Base-by-base conservation (phyloP, 37 sponge, comb jelly and placozoan genomes). In the Geodia barretti region DNA sequence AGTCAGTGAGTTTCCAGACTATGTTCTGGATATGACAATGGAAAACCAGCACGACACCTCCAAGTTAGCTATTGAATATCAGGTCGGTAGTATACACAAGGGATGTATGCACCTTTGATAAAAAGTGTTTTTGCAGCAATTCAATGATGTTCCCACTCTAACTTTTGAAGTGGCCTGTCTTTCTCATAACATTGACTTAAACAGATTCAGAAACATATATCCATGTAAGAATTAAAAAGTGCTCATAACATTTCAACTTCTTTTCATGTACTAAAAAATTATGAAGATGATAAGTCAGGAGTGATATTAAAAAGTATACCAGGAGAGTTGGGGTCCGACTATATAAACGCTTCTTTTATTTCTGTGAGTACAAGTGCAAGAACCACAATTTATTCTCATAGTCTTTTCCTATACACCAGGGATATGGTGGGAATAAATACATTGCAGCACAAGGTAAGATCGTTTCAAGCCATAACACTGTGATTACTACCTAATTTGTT, bases 141-240 rank as follows among this genome's bases (percentile, higher is more conserved):
- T 17, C 54, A 7, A 47, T 17, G 14, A 47, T 17, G 7, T 14
- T 17, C 54, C 7, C 54, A 7, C 7, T 17, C 11, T 14, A 17
- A 14, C 71, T 0, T 36, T 14, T 11, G 35, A 70, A 20, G 39
- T 37, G 39, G 71, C 71, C 36, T 25, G 35, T 20, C 39, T 70
- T 5, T 36, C 71, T 36, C 39, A 36, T 36, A 70, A 70, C 36
- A 36, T 25, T 1, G 36, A 33, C 39, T 25, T 36, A n/a, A 70
- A 70, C 36, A 34, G 71, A 34, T 70, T 70, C 39, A 23, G 2
- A 3, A 37, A 70, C 32, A 70, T 70, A 70, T 70, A 70, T 36
- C 71, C 71, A 70, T 70, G 71, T 70, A 36, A 70, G 71, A 11
- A 34, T 11, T n/a, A 17, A 20, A 66, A 21, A 59, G 14, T 14